Conservation (phyloP, 1,140 invertebrate genomes). For the Eufriesea mexicana region DNA sequence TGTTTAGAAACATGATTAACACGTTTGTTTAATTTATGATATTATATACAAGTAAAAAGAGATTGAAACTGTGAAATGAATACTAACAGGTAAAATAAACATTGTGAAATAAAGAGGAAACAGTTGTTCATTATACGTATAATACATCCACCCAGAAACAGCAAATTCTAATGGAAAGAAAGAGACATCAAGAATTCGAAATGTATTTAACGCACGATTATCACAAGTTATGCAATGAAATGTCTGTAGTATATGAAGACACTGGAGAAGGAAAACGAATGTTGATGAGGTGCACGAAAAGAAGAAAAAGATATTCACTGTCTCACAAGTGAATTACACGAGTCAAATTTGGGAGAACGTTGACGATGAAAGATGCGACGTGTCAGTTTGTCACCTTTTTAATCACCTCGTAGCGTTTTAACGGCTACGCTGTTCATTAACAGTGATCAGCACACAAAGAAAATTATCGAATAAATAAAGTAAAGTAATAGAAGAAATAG, state of each 20-base stretch:
- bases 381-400: conserved; percentile 11
- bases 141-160: not conserved
- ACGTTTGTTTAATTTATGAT: not conserved
- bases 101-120: not conserved
- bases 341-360: not conserved
- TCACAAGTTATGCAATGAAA: not conserved
- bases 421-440: not conserved
- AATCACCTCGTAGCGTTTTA: conserved; percentile 20
- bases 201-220: not conserved
- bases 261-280: not conserved
- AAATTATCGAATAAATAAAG: not conserved
- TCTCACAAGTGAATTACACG: conserved; percentile 52
- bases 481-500: not conserved
- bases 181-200: not conserved
- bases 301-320: conserved; percentile 38
- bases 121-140: not conserved
- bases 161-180: not conserved
- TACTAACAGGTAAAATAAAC: not conserved
- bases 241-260: not conserved
- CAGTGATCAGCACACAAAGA: not conserved
- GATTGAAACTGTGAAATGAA: not conserved
- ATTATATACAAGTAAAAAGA: not conserved
- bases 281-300: not conserved
- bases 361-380: conserved; percentile 28
- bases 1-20: not conserved